Evolutionary conservation across 2,113 vertebrate genomes (phyloP), one percentile per base, ranked within the genome.

Genomic region (Lates calcarifer): DNA sequence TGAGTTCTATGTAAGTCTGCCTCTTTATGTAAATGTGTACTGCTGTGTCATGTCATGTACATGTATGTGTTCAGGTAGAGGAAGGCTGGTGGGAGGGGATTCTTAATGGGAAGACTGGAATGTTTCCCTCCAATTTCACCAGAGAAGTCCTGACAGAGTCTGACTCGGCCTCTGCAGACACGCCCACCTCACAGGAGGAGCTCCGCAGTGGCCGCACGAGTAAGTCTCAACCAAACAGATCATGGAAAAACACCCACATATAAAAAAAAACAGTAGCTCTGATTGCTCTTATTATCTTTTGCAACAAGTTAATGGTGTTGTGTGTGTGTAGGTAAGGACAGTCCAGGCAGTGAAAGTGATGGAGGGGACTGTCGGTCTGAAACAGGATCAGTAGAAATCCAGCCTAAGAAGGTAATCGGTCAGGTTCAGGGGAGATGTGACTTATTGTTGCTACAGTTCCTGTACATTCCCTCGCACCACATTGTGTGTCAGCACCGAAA

Each of bases 121-220:
- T 99, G 97, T 99, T 99, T 92, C 98, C 98, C 84, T 99, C 98
- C 79, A 99, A 99, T 84, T 99, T 99, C 95, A 99, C 98, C 92
- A 98, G 96, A 94, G 97, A 97, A 37, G 63, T 93, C 60, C 79
- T 96, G 57, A 85, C 91, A 0, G 93, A 88, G 18, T 96, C 93
- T 20, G 97, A 97, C 71, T 81, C 91, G 47, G 90, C 95, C 79
- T 90, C 95, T 69, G 2, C 74, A 56, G 96, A 98, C 84, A 87
- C 93, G 65, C 91, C 95, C 87, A 92, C 94, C 77, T 94, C 96
- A n/a, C 96, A 96, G 82, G 97, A 99, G 79, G 97, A 99, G 7
- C 74, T 74, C 14, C 96, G 95, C 77, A 90, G 96, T 41, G 90
- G 89, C 84, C 96, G 96, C 85, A 95, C 96, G 90, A 97, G 98